Conservation (phyloP, 2,797 vertebrate species). For the Fringilla coelebs region DNA sequence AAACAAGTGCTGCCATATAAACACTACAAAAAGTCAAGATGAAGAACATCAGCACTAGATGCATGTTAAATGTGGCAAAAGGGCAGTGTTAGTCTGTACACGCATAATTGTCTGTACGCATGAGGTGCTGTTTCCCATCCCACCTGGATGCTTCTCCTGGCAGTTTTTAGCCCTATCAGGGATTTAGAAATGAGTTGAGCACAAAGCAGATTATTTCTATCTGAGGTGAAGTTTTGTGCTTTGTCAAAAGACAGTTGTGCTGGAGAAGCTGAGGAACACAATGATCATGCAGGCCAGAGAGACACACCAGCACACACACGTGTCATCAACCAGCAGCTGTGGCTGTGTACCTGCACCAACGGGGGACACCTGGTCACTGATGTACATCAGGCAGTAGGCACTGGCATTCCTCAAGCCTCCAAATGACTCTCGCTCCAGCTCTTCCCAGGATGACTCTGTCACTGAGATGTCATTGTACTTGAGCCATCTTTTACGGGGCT, state of each 20-base stretch:
- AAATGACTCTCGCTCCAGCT: slow-evolving; percentile 91
- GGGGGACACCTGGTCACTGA: slow-evolving; percentile 79
- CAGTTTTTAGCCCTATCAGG: neutral
- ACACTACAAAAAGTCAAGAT: neutral
- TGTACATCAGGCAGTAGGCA: slow-evolving; percentile 98
- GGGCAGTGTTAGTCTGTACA: neutral
- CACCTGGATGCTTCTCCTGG: neutral
- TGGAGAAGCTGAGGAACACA: rapidly evolving
- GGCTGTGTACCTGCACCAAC: slow-evolving; percentile 77
- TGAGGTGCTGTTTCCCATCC: neutral
- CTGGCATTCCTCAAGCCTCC: slow-evolving; percentile 95
- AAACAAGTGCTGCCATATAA: neutral
- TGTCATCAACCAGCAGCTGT: rapidly evolving
- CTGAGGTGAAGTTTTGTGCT: neutral
- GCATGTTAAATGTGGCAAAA: rapidly evolving
- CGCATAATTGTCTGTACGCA: rapidly evolving
- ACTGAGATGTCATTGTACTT: slow-evolving; percentile 95
- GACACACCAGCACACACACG: rapidly evolving
- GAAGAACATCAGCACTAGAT: neutral
- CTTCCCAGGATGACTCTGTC: slow-evolving; percentile 92
- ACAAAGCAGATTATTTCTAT: neutral
- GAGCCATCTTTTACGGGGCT: slow-evolving; percentile 85
- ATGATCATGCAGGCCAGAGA: rapidly evolving
- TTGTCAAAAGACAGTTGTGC: neutral
- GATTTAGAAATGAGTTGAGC: neutral